Conservation (phyloP, 2,113 vertebrate genomes). For the Cheirogaleus medius region DNA sequence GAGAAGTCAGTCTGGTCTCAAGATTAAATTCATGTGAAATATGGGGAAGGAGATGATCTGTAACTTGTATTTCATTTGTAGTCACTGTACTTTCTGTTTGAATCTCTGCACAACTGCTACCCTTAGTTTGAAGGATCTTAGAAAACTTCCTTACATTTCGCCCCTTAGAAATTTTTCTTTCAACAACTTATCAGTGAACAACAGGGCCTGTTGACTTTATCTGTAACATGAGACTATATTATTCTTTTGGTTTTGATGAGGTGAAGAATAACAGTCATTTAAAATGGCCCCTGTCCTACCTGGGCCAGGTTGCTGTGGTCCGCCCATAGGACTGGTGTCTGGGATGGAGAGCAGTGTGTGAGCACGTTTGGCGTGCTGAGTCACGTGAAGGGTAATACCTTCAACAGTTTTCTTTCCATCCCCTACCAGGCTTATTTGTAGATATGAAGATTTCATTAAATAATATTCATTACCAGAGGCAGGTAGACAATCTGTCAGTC, state of each 20-base stretch:
- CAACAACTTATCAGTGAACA: not conserved
- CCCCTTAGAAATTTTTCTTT: conserved; percentile 11
- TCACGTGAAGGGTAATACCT: not conserved
- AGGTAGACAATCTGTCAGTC: not conserved
- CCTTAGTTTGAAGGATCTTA: conserved; percentile 21
- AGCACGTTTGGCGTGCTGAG: not conserved
- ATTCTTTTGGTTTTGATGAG: not conserved
- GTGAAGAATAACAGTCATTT: conserved; percentile 1
- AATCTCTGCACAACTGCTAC: not conserved
- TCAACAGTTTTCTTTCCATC: not conserved
- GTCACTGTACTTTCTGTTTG: not conserved
- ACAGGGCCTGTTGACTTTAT: not conserved
- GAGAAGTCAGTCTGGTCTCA: not conserved
- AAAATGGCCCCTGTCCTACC: not conserved
- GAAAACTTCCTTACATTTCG: not conserved
- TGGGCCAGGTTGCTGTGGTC: not conserved
- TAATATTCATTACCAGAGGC: not conserved
- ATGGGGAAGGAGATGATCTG: not conserved
- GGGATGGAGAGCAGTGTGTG: not conserved
- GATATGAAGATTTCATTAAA: not conserved
- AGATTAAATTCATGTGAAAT: conserved; percentile 7
- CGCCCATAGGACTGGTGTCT: fast-evolving
- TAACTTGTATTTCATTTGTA: not conserved
- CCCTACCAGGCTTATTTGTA: not conserved
- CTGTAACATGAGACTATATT: not conserved